Conservation (phyloP, 2,797 vertebrate species). For the Myripristis murdjan region DNA sequence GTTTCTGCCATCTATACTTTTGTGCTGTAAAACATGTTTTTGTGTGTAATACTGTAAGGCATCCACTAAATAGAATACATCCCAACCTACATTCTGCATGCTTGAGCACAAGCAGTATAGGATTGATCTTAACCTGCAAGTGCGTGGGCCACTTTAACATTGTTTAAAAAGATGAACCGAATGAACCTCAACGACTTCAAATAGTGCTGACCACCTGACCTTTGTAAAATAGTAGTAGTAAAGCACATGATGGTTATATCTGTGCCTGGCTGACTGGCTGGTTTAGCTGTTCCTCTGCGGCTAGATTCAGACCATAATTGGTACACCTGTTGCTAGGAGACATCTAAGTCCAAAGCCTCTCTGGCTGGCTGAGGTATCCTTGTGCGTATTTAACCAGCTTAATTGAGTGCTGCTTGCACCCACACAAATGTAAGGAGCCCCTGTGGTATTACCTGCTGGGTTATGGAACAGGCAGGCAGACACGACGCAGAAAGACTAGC, state of each 20-base stretch:
- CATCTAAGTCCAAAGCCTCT: slow-evolving; percentile 88
- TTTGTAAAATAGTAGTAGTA: slow-evolving; percentile 33
- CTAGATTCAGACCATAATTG: slow-evolving; percentile 82
- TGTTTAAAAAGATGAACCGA: neutral
- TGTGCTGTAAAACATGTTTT: neutral
- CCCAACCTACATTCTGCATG: neutral
- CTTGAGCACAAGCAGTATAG: neutral
- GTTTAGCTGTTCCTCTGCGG: slow-evolving; percentile 74
- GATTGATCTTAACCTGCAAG: neutral
- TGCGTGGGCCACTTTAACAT: neutral
- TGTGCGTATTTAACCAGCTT: slow-evolving; percentile 90
- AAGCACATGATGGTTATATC: slow-evolving; percentile 25
- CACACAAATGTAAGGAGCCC: slow-evolving; percentile 82
- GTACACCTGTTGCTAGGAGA: slow-evolving; percentile 91
- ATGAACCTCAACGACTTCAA: neutral
- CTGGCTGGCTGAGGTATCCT: slow-evolving; percentile 85
- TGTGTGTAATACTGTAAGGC: neutral
- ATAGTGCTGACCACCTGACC: neutral
- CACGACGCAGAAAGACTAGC: slow-evolving; percentile 36
- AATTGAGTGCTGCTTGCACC: slow-evolving; percentile 83
- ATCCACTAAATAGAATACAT: neutral
- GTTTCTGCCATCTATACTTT: neutral
- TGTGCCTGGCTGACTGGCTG: slow-evolving; percentile 57
- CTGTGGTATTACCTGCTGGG: slow-evolving; percentile 71
- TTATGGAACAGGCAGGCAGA: slow-evolving; percentile 36